These are phyloP conservation scores for Rhinoraja longicauda DNA, from an alignment of 2,797 vertebrate species.

Conservation along the genomic window DNA sequence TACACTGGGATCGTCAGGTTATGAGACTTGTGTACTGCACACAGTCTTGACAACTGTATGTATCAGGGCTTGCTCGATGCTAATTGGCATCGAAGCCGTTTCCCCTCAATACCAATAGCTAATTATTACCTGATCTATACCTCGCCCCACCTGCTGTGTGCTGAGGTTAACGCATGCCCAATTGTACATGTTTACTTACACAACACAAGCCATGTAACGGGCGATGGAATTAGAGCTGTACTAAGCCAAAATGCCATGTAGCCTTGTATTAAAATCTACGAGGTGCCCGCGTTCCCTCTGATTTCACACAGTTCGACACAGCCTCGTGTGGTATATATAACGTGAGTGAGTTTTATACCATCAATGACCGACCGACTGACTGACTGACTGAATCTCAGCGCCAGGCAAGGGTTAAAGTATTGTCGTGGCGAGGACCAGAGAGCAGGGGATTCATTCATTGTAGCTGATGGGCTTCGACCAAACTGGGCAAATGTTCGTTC, in stretches of 20 bases:
- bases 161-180: constrained; percentile 6
- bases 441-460: too few species aligned
- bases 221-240: background rate
- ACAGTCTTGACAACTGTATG: background rate
- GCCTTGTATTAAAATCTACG: background rate
- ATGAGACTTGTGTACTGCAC: background rate
- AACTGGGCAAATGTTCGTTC: too few species aligned
- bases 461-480: too few species aligned
- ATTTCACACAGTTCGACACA: constrained; percentile 3
- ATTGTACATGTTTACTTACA: background rate
- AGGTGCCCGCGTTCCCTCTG: background rate
- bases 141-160: constrained; percentile 20
- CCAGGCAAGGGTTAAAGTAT: too few species aligned
- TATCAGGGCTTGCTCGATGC: background rate
- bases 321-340: background rate
- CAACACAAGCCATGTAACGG: constrained; percentile 13
- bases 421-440: too few species aligned
- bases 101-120: constrained; percentile 12
- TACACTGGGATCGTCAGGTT: background rate
- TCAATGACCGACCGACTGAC: too few species aligned
- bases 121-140: constrained; percentile 26
- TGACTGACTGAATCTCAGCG: too few species aligned
- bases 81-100: background rate
- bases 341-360: too few species aligned
- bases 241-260: constrained; percentile 1